A percentile compares a stretch with the other conserved stretches of the same genome.
Evolutionary conservation across 2,888 invertebrate species (phyloP).

Genomic region (Iphiclides podalirius): DNA sequence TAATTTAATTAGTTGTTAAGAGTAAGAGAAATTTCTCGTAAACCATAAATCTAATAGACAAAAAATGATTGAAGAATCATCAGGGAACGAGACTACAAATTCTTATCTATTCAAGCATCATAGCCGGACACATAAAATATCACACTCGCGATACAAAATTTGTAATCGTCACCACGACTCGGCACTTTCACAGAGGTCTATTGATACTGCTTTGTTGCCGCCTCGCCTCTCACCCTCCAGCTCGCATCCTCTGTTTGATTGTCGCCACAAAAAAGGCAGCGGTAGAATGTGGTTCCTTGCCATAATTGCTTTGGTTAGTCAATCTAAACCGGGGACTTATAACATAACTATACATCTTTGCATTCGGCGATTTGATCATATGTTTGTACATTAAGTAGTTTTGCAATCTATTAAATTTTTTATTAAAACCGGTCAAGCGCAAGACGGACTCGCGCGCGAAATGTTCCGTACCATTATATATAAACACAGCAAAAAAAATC

Average conservation of each 20-base stretch:
- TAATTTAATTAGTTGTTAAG: too few species aligned
- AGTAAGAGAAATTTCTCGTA: too few species aligned
- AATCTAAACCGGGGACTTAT: background rate
- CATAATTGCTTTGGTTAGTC: slow-evolving; percentile 2
- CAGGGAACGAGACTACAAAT: slow-evolving; percentile 9
- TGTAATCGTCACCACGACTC: slow-evolving; percentile 42
- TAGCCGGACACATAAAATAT: slow-evolving; percentile 30
- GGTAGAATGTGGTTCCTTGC: slow-evolving; percentile 14
- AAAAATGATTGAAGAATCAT: too few species aligned
- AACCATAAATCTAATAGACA: too few species aligned
- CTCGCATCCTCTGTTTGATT: slow-evolving; percentile 32
- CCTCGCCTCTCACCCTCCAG: slow-evolving; percentile 21
- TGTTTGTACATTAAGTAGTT: too few species aligned
- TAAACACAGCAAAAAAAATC: too few species aligned
- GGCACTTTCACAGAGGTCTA: slow-evolving; percentile 39
- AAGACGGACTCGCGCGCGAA: too few species aligned
- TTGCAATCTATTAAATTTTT: too few species aligned
- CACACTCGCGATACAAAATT: slow-evolving; percentile 37
- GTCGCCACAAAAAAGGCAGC: slow-evolving; percentile 27
- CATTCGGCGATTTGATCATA: background rate
- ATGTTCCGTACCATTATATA: too few species aligned
- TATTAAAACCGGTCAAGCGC: too few species aligned
- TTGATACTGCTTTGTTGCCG: slow-evolving; percentile 28
- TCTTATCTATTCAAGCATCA: slow-evolving; percentile 21
- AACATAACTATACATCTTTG: background rate